Base-by-base conservation (phyloP, 2,888 invertebrate species). In the Lasioglossum leucozonium region DNA sequence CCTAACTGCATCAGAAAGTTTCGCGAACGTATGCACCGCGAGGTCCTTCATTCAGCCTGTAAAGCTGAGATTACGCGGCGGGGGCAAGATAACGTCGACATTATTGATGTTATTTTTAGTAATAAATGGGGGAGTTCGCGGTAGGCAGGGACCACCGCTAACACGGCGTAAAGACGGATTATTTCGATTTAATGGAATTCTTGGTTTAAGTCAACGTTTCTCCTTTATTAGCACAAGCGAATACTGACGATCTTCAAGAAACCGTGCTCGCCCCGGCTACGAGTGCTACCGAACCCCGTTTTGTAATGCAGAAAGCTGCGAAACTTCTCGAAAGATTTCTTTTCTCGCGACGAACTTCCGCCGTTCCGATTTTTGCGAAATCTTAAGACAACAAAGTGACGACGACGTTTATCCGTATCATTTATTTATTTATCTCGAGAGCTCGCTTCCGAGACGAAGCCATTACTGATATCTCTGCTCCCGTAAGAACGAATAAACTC, bases 301-400 rank as follows among this genome's bases (percentile, higher is more conserved):
- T 76, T 76, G 67, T 65, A 76, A 51, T 76, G 76, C 76, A 76
- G 11, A 76, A 51, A 26, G n/a, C 34, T 37, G 67, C n/a, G 18
- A 67, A 67, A 76, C 47, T 67, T 76, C 47, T 47, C 67, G 47
- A 76, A 47, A 8, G 65, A 76, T 76, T 76, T 76, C 65, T 76
- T 55, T 76, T 67, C 76, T 22, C 65, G 67, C 10, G 47, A 22
- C 44, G 13, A 76, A 67, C 37, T 77, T 51, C 67, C 67, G 1
- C 34, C 34, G 30, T 65, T 22, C 26, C 18, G 40, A n/a, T 51
- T 67, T 76, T 47, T 47, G 26, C n/a, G n/a, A 47, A 47, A 76
- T 77, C 13, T 34, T 42, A 22, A 30, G 67, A 67, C 47, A 40
- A 34, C 37, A 11, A 26, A 65, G n/a, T n/a, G 26, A 55, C 51